Percentiles rank a stretch among this genome's conserved stretches.
Conservation (phyloP, 2,113 vertebrate genomes). For the Stigmatopora nigra region DNA sequence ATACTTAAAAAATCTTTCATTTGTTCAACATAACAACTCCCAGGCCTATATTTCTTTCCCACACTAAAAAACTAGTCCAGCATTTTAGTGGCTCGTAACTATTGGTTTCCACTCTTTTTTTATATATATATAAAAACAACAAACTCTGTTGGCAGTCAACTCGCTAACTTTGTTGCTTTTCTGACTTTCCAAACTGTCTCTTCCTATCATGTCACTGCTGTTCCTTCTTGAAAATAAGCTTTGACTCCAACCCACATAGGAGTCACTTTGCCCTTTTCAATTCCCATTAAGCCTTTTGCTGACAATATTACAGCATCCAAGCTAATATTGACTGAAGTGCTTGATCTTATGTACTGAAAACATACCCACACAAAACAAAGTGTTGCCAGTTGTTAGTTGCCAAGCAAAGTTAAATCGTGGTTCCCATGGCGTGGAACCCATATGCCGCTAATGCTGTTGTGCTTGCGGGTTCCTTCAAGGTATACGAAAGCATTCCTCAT, state of each 20-base stretch:
- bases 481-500: slow-evolving; percentile 72
- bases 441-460: slow-evolving; percentile 59
- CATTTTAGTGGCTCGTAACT: slow-evolving; percentile 3
- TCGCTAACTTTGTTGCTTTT: slow-evolving; percentile 2
- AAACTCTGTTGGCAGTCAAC: slow-evolving; percentile 6
- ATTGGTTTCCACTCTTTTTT: slow-evolving; percentile 1
- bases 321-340: slow-evolving; percentile 17
- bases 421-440: slow-evolving; percentile 50
- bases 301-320: slow-evolving; percentile 38
- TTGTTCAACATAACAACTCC: not conserved
- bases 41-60: not conserved
- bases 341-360: not conserved
- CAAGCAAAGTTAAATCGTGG: slow-evolving; percentile 29
- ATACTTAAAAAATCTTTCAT: not conserved
- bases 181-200: not conserved
- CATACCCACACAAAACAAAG: slow-evolving; percentile 16
- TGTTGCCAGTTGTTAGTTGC: slow-evolving; percentile 26
- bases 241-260: slow-evolving; percentile 21
- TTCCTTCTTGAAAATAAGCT: slow-evolving; percentile 11
- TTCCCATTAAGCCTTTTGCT: slow-evolving; percentile 21
- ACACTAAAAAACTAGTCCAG: not conserved
- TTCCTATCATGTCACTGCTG: not conserved
- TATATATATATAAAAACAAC: slow-evolving; percentile 6
- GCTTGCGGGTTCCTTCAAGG: slow-evolving; percentile 61
- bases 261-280: slow-evolving; percentile 29